phyloP scores from a whole-genome alignment of 1,140 invertebrate species.

The Choristoneura fumiferana region DNA sequence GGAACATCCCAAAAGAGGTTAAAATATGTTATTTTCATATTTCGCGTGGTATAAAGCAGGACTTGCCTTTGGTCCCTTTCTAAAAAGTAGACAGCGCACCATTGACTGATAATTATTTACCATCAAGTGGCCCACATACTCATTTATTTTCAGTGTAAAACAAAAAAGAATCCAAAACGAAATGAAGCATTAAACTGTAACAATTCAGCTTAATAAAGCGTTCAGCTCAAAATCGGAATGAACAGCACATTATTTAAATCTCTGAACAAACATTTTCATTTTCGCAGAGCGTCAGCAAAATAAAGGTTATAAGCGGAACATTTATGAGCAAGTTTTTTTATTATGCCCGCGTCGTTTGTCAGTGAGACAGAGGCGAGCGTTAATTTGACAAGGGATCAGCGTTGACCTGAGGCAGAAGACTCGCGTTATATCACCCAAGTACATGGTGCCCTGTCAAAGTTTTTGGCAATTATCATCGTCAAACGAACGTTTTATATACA shows the following conservation, averaged over 20 bases:
- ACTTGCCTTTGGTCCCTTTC: too few relatives aligned
- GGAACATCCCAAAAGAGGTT: too few relatives aligned
- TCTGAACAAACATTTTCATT: slow-evolving; percentile 23
- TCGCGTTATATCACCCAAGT: slow-evolving; percentile 35
- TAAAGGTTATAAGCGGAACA: slow-evolving; percentile 32
- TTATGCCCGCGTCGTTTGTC: slow-evolving; percentile 60
- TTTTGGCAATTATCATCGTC: slow-evolving; percentile 33
- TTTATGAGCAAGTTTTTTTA: slow-evolving; percentile 57
- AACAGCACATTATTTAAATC: not conserved
- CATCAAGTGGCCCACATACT: too few relatives aligned
- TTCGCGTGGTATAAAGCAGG: too few relatives aligned
- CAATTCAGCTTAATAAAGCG: too few relatives aligned
- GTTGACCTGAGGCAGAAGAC: slow-evolving; percentile 42
- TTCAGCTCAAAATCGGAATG: not conserved
- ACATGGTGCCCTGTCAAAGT: slow-evolving; percentile 35
- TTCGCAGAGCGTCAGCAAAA: slow-evolving; percentile 24
- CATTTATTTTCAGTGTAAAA: too few relatives aligned
- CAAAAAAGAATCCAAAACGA: too few relatives aligned
- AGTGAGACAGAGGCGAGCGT: slow-evolving; percentile 55
- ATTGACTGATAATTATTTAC: too few relatives aligned
- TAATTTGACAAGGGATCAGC: slow-evolving; percentile 69
- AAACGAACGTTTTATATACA: not conserved
- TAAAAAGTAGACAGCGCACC: too few relatives aligned
- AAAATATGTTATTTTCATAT: too few relatives aligned
- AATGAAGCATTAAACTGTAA: too few relatives aligned